Evolutionary conservation across 2,797 vertebrate species (phyloP).

Genomic region (Enoplosus armatus): DNA sequence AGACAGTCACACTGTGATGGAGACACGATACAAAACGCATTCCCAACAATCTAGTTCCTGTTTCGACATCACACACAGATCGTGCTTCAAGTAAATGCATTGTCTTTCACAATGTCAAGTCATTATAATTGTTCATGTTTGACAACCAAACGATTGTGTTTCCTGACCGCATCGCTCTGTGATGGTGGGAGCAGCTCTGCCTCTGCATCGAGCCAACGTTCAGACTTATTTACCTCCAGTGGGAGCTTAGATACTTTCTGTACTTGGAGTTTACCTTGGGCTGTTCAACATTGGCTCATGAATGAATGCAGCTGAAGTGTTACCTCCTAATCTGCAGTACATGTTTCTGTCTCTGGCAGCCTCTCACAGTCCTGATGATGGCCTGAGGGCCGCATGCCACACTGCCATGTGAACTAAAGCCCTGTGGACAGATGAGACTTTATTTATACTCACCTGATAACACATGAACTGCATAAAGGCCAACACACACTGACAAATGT

Average conservation of each 20-base stretch:
- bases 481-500: background rate
- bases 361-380: constrained; percentile 33
- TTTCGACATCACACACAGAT: constrained; percentile 17
- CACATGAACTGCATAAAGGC: background rate
- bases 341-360: background rate
- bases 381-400: constrained; percentile 13
- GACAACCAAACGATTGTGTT: constrained; percentile 43
- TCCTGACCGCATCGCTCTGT: constrained; percentile 4
- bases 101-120: constrained; percentile 31
- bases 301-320: constrained; percentile 11
- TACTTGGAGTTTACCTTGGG: background rate
- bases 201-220: constrained; percentile 6
- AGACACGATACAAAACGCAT: constrained; percentile 7
- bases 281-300: background rate
- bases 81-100: background rate
- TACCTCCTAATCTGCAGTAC: constrained; percentile 16
- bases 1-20: background rate
- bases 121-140: constrained; percentile 34
- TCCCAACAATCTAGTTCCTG: constrained; percentile 15
- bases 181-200: constrained; percentile 27
- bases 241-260: constrained; percentile 4
- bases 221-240: constrained; percentile 25
- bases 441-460: constrained; percentile 29
- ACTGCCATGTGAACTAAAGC: constrained; percentile 19
- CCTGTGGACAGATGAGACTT: constrained; percentile 4